phyloP scores from a whole-genome alignment of 1,140 invertebrate species.

The Melipona quadrifasciata region DNA sequence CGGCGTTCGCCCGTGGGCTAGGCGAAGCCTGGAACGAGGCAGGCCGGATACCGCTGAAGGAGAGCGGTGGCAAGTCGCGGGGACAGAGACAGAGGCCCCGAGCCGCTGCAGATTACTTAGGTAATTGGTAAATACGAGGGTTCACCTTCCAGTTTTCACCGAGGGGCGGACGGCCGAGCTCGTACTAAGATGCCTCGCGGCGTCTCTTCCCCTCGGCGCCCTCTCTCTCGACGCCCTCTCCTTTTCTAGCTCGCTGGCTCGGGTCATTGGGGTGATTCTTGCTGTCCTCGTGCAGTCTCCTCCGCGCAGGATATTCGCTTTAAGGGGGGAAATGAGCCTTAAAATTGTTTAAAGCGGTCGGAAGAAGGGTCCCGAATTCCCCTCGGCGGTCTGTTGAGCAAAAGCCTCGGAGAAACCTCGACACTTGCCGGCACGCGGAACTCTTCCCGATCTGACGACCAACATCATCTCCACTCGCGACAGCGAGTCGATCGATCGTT shows the following conservation, averaged over 20 bases:
- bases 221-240: slow-evolving; percentile 42
- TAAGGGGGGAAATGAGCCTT: slow-evolving; percentile 82
- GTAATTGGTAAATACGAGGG: slow-evolving; percentile 82
- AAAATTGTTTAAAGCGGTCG: slow-evolving; percentile 82
- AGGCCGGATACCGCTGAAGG: slow-evolving; percentile 59
- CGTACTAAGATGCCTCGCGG: slow-evolving; percentile 68
- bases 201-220: slow-evolving; percentile 34
- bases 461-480: neutral
- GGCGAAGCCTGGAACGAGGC: slow-evolving; percentile 48
- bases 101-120: slow-evolving; percentile 80
- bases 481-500: neutral
- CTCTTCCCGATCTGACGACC: slow-evolving; percentile 16
- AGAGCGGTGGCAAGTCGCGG: slow-evolving; percentile 66
- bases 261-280: neutral
- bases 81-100: slow-evolving; percentile 72
- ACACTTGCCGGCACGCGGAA: slow-evolving; percentile 54
- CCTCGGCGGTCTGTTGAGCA: slow-evolving; percentile 53
- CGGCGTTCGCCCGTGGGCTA: slow-evolving; percentile 64
- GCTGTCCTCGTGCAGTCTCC: slow-evolving; percentile 5
- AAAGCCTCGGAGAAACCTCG: slow-evolving; percentile 60
- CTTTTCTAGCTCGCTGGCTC: neutral
- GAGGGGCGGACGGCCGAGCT: slow-evolving; percentile 67
- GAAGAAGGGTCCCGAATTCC: slow-evolving; percentile 72
- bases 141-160: slow-evolving; percentile 73
- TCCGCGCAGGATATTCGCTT: slow-evolving; percentile 78